A percentile compares a stretch with the other conserved stretches of the same genome.
Conservation (phyloP, 1,140 invertebrate genomes). For the Heterodera carotae region DNA sequence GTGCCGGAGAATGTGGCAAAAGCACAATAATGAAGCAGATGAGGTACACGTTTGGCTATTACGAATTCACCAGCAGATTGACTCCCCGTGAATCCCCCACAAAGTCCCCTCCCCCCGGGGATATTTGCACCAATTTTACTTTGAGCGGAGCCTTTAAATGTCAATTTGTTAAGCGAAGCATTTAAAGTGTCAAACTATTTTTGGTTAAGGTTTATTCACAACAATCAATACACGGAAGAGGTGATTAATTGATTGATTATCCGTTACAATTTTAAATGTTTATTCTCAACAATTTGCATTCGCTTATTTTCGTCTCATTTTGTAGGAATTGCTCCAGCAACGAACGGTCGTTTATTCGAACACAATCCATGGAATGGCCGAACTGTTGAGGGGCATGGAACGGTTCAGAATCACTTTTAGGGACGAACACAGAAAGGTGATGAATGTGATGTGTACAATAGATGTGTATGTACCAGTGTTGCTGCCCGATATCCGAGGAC, state of each 20-base stretch:
- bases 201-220: constrained; percentile 26
- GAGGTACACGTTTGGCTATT: constrained; percentile 40
- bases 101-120: no score
- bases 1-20: constrained; percentile 50
- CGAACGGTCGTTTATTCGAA: constrained; percentile 43
- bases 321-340: constrained; percentile 33
- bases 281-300: no score
- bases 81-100: no score
- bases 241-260: not conserved
- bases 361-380: constrained; percentile 36
- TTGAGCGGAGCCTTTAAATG: constrained; percentile 11
- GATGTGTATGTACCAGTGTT: no score
- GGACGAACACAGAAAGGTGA: constrained; percentile 25
- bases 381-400: constrained; percentile 29
- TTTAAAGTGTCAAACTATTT: constrained; percentile 15
- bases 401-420: constrained; percentile 15
- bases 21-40: constrained; percentile 57
- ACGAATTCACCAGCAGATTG: no score
- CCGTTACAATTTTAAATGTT: not conserved
- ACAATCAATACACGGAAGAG: constrained; percentile 24
- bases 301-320: no score
- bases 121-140: no score
- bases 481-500: no score
- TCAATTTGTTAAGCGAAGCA: not conserved
- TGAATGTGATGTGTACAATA: not conserved